Conservation (phyloP, 2,888 invertebrate genomes). For the Rhamphomyia laevipes region DNA sequence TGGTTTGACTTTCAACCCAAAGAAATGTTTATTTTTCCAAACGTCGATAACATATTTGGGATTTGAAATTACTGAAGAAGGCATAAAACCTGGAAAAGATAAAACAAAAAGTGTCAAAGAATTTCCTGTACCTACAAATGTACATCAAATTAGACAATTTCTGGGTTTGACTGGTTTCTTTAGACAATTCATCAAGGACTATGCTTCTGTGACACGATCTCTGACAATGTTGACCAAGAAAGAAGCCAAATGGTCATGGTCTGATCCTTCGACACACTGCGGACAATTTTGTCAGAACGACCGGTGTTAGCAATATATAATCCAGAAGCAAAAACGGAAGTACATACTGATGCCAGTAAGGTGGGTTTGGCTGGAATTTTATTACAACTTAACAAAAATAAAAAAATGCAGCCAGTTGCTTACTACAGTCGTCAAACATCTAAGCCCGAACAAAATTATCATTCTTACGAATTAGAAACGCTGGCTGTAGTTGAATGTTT, state of each 20-base stretch:
- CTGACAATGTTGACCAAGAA: conserved; percentile 11
- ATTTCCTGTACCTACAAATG: conserved; percentile 11
- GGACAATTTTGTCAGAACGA: conserved; percentile 1
- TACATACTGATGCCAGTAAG: conserved; percentile 20
- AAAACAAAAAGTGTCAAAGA: conserved; percentile 11
- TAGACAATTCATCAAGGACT: conserved; percentile 17
- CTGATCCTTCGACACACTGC: conserved; percentile 14
- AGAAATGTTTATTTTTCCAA: conserved; percentile 15
- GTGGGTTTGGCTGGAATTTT: conserved; percentile 20
- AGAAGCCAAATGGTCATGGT: conserved; percentile 10
- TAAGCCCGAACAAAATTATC: conserved; percentile 19
- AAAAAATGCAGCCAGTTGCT: conserved; percentile 7
- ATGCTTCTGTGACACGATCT: conserved; percentile 14
- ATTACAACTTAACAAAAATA: conserved; percentile 15
- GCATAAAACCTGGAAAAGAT: conserved; percentile 11
- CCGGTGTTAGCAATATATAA: conserved; percentile 3
- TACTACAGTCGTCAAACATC: conserved; percentile 22
- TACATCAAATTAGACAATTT: conserved; percentile 16
- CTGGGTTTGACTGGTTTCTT: conserved; percentile 20
- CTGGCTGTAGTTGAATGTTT: conserved; percentile 23
- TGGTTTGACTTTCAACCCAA: conserved; percentile 7
- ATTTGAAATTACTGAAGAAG: conserved; percentile 4
- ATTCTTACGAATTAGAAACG: conserved; percentile 25
- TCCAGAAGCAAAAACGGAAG: conserved; percentile 8
- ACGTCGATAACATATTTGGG: conserved; percentile 18